Evolutionary conservation across 2,113 vertebrate species (phyloP).

Genomic region (Phylloscopus trochiloides): DNA sequence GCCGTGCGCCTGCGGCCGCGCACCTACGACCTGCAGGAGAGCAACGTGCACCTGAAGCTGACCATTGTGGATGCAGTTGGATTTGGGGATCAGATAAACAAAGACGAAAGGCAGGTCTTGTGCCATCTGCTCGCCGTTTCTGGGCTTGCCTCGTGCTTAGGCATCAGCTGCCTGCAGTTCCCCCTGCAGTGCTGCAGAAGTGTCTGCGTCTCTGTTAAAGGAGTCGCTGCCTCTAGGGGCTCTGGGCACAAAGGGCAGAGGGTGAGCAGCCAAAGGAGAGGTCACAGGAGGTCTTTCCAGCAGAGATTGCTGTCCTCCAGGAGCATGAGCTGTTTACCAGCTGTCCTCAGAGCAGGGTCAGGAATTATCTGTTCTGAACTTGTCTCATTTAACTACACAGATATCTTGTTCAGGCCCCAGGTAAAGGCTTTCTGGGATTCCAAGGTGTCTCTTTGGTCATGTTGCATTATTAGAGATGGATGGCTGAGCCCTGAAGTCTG

Average conservation of each 20-base stretch:
- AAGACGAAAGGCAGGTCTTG: slow-evolving; percentile 91
- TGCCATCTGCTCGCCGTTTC: neutral
- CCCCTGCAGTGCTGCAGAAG: neutral
- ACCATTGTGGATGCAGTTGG: slow-evolving; percentile 95
- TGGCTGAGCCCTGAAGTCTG: neutral
- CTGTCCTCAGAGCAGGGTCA: neutral
- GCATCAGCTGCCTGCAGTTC: neutral
- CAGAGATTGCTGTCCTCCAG: neutral
- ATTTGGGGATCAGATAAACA: slow-evolving; percentile 97
- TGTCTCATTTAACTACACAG: neutral
- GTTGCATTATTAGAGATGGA: neutral
- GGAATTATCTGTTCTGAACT: neutral
- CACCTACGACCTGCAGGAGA: slow-evolving; percentile 93
- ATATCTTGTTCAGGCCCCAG: neutral
- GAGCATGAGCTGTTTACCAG: neutral
- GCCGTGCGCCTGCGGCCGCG: slow-evolving; percentile 86
- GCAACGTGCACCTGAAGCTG: slow-evolving; percentile 93
- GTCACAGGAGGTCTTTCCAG: neutral
- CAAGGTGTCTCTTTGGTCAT: neutral
- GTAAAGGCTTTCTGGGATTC: neutral
- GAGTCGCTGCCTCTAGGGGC: neutral
- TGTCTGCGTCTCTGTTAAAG: neutral
- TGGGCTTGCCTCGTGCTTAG: neutral
- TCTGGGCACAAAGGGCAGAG: neutral
- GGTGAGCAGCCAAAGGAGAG: neutral